Evolutionary conservation across 2,888 invertebrate genomes (phyloP).

Genomic region (Alsophila aescularia): DNA sequence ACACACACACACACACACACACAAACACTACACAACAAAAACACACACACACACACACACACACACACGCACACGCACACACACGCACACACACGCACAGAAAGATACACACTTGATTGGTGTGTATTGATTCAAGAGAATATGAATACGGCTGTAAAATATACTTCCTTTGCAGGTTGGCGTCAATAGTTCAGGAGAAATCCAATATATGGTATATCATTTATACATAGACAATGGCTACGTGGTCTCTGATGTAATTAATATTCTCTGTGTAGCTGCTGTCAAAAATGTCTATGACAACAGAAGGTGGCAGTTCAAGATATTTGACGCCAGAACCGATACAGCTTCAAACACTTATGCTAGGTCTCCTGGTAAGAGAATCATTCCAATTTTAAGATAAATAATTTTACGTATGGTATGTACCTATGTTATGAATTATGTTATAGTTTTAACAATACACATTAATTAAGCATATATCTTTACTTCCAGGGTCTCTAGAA

Average conservation of each 20-base stretch:
- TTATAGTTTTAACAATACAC: background rate
- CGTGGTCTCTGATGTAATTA: slow-evolving; percentile 79
- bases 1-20: no score
- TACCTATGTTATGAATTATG: no score
- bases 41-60: no score
- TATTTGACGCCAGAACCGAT: slow-evolving; percentile 84
- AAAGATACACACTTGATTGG: no score
- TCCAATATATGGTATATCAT: slow-evolving; percentile 86
- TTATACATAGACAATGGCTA: slow-evolving; percentile 84
- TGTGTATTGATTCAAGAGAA: no score
- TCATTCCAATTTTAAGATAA: background rate
- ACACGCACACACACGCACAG: no score
- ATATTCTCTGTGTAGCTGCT: slow-evolving; percentile 51
- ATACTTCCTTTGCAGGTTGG: slow-evolving; percentile 62
- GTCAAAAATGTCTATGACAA: slow-evolving; percentile 86
- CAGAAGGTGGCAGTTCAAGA: slow-evolving; percentile 63
- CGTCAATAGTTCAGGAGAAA: slow-evolving; percentile 86
- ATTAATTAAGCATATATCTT: background rate
- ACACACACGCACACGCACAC: no score
- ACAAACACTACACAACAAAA: no score
- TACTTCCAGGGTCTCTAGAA: slow-evolving; percentile 85
- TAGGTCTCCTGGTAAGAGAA: slow-evolving; percentile 86
- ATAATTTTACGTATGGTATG: no score
- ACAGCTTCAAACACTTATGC: slow-evolving; percentile 86
- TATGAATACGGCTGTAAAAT: no score